Conservation (phyloP, 1,140 invertebrate species). For the Heliconius congener region DNA sequence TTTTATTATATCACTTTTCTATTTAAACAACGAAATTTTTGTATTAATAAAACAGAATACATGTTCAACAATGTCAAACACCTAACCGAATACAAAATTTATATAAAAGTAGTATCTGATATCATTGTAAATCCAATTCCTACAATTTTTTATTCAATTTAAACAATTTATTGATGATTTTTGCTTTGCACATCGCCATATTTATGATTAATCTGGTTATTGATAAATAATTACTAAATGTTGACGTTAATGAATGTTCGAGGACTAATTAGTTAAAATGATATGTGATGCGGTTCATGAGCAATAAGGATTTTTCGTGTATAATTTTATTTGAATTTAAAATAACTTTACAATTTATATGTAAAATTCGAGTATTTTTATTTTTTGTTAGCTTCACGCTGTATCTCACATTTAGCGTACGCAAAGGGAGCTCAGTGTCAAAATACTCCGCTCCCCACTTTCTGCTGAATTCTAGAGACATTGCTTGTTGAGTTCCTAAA, state of each 20-base stretch:
- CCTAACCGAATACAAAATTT: background rate
- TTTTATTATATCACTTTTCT: no score
- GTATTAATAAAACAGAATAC: no score
- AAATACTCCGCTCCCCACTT: no score
- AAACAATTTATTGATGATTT: background rate
- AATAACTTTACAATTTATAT: background rate
- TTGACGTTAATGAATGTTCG: slow-evolving; percentile 24
- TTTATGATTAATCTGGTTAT: slow-evolving; percentile 21
- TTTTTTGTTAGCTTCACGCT: no score
- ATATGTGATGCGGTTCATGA: slow-evolving; percentile 28
- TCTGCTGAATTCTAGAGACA: no score
- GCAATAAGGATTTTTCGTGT: background rate
- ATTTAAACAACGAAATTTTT: no score
- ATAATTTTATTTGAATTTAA: slow-evolving; percentile 1
- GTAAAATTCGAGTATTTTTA: background rate
- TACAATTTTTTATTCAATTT: background rate
- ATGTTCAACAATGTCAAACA: background rate
- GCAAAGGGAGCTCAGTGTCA: no score
- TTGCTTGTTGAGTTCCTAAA: no score
- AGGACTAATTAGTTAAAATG: slow-evolving; percentile 30
- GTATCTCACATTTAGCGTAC: no score
- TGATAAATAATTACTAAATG: slow-evolving; percentile 31
- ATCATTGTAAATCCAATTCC: background rate
- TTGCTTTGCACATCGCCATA: background rate
- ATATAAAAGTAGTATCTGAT: background rate